Evolutionary conservation across 2,113 vertebrate genomes (phyloP), one percentile per base, ranked within the genome.

Genomic region (Ochotona princeps): DNA sequence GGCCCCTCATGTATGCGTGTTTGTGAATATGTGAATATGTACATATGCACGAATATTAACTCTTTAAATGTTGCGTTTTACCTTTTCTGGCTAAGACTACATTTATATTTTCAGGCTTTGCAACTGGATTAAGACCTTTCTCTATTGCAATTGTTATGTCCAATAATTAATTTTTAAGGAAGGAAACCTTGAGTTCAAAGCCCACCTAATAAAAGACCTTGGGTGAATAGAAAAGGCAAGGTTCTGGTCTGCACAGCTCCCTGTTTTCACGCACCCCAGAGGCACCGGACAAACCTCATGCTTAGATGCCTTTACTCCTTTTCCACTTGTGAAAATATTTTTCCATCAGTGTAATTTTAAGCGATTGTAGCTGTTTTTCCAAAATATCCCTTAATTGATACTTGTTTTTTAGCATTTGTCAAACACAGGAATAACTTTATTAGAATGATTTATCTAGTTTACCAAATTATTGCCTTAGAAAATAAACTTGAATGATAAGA

Each of bases 71-170:
- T 72, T 94, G 63, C 85, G 95, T 83, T 15, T 89, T 95, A 95
- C 96, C 87, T 94, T 92, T 94, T 97, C 83, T 96, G 95, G 65
- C 47, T 83, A 83, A 83, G 28, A 87, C 28, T 82, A 47, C 26
- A 61, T 95, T 92, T 82, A 89, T 88, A 90, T 93, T 90, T 94
- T 87, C 18, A 92, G 76, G 12, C 23, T 82, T 94, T 81, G 10
- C 28, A 18, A 61, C 7, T 81, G 9, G 9, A 57, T 38, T 61
- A 54, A 91, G 28, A 11, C 17, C 57, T 3, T 83, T 89, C 65
- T 49, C n/a, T 9, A 65, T 91, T 86, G 13, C 73, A 51, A 69
- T 93, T 92, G 23, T 89, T 87, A 65, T 79, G 17, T 54, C 94
- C 15, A 61, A 2, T 78, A 54, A 93, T 90, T 90, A 79, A 83